Percentiles rank a stretch among this genome's conserved stretches.
phyloP scores from a whole-genome alignment of 2,113 vertebrate species.

The Pontoporia blainvillei region DNA sequence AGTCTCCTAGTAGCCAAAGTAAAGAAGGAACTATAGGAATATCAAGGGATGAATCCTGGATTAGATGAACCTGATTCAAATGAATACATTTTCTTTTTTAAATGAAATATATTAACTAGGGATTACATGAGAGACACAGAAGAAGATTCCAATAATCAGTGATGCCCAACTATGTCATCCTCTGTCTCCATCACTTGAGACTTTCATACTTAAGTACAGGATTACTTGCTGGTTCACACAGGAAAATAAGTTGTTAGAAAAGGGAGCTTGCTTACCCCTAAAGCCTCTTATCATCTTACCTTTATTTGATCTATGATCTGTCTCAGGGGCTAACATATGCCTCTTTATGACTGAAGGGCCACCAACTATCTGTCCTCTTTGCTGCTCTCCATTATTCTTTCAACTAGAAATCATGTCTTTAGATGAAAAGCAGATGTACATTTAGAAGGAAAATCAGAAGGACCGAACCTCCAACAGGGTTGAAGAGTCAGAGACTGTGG shows the following conservation, averaged over 20 bases:
- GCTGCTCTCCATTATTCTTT: background rate
- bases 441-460: slow-evolving; percentile 69
- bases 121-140: background rate
- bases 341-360: background rate
- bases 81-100: background rate
- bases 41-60: background rate
- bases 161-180: rapidly evolving
- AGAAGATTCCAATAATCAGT: background rate
- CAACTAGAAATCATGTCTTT: background rate
- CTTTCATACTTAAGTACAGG: background rate
- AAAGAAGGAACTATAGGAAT: background rate
- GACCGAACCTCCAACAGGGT: slow-evolving; percentile 26
- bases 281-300: background rate
- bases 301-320: background rate
- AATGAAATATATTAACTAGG: background rate
- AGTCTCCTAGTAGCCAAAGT: background rate
- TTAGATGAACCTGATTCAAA: background rate
- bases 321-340: background rate
- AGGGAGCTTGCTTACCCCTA: background rate
- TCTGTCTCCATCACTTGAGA: background rate
- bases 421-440: background rate
- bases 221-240: background rate
- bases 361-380: background rate
- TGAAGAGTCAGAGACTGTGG: slow-evolving; percentile 59
- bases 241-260: background rate